Base-by-base conservation (phyloP, 2,113 vertebrate species). In the Python bivittatus region DNA sequence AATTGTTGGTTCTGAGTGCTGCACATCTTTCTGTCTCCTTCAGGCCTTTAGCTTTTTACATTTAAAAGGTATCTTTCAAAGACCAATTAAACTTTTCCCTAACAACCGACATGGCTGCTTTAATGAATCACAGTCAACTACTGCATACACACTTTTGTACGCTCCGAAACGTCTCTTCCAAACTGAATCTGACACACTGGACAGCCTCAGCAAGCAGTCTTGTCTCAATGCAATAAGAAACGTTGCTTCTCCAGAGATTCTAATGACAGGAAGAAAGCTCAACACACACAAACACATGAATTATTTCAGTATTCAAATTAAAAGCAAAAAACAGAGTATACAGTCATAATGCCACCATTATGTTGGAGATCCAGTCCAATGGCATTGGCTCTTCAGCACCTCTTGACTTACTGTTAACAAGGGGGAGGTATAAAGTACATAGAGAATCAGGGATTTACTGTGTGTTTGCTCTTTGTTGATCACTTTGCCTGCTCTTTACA, bases 281-380 rank as follows among this genome's bases (percentile, higher is more conserved):
- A 68, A n/a, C 29, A 29, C 52, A 15, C 12, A 15, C 12, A 86
- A 7, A 54, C 17, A 6, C 29, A 56, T n/a, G 25, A 22, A n/a
- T 54, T 87, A 57, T 87, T 87, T n/a, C 86, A 87, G 54, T 11
- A 29, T 87, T 87, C 86, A 87, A 87, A 87, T 56, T 17, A 87
- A 57, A 8, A 57, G 25, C 44, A 85, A 86, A 53, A 52, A n/a
- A 54, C 25, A 17, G 6, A 17, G 13, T 86, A 86, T 33, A 52
- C 27, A 53, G 25, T n/a, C 48, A 64, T 29, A 64, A 64, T 29
- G 61, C 27, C 61, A 12, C 29, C 27, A 64, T 68, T 68, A 68
- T 68, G n/a, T 29, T 68, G 29, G 61, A 68, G 61, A 68, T 68
- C 29, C 61, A 68, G 61, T n/a, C 29, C 61, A 68, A 68, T 68